Base-by-base conservation (phyloP, 2,888 invertebrate species). In the Harpagoxenus sublaevis region DNA sequence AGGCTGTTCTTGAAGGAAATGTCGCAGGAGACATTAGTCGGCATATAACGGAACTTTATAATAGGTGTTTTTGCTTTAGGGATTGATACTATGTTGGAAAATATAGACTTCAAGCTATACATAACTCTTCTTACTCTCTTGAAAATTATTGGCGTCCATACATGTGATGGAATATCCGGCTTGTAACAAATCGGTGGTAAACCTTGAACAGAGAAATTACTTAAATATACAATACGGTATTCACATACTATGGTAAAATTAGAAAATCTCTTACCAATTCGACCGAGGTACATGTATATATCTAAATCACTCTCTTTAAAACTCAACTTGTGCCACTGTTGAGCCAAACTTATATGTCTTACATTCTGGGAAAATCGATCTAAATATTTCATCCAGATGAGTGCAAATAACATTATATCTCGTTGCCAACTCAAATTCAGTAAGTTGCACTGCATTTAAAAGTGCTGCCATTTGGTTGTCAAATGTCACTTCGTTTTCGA, bases 1-100 rank as follows among this genome's bases (percentile, higher is more conserved):
- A 97, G 95, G 28, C 96, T 96, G 68, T 97, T 97, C 90, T 97
- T 97, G 93, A 97, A 97, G 77, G 97, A 97, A 48, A 98, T 95
- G 94, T 98, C 98, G 90, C 97, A 97, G 91, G 96, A 96, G 35
- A 97, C 96, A 0, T 95, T 95, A 0, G 97, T 97, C 15, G 95
- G 95, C 2, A 95, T 89, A 93, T 98, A 97, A 86, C 96, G 95
- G 93, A 97, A 97, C 93, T 97, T 98, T 15, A 98, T 96, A 86
- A 98, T 97, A 42, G 98, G 98, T 5, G 97, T 97, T 93, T 97
- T 97, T 18, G 98, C 98, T 71, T 96, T 95, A 0, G 97, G 96
- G 90, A 98, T 97, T 66, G 96, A 95, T 39, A 97, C 92, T 28
- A 97, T 95, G 77, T 97, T 96, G 0, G 95, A 89, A 94, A 97